Evolutionary conservation across 2,888 invertebrate species (phyloP).

Genomic region (Drymonia ruficornis): DNA sequence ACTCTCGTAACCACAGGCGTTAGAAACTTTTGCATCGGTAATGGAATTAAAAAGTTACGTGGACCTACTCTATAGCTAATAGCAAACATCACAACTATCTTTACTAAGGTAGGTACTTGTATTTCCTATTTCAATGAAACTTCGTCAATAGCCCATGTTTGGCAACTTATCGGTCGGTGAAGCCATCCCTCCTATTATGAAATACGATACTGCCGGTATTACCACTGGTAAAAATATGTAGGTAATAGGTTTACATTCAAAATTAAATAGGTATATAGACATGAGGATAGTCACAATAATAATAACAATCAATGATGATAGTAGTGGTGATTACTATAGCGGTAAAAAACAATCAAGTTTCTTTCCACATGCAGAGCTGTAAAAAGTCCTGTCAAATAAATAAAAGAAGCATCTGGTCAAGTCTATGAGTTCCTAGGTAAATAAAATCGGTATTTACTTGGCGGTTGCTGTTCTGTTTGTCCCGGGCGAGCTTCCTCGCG

Average conservation of each 20-base stretch:
- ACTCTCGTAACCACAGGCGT: neutral
- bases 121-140: neutral
- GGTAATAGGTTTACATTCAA: no score
- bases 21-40: neutral
- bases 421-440: conserved; percentile 12
- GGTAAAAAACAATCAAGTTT: no score
- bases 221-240: no score
- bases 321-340: no score
- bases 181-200: neutral
- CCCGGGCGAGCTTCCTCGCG: conserved; percentile 63
- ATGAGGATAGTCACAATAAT: no score
- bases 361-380: no score
- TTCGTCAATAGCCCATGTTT: neutral
- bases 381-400: no score
- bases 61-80: neutral
- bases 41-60: neutral
- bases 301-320: no score
- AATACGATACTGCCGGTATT: no score
- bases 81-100: neutral
- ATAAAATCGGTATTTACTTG: conserved; percentile 27
- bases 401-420: neutral
- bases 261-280: no score
- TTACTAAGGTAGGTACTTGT: no score
- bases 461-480: conserved; percentile 25
- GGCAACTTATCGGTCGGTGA: neutral